Base-by-base conservation (phyloP, 1,140 invertebrate genomes). In the Piezodorus guildinii region DNA sequence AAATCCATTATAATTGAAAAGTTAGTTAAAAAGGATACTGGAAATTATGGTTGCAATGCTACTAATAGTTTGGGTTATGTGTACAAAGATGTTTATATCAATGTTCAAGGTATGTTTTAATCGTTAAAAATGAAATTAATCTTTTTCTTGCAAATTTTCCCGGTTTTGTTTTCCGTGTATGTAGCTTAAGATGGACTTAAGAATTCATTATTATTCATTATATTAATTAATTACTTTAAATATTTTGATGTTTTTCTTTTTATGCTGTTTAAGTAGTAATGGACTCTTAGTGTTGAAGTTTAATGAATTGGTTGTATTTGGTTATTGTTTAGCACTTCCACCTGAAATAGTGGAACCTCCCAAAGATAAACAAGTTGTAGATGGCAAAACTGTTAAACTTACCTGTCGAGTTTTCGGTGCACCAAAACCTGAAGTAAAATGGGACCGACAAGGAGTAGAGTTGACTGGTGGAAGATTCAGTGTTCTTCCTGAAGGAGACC, bases 31-130 rank as follows among this genome's bases (percentile, higher is more conserved):
- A 81, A 81, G 46, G 97, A 99, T 75, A 96, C 94, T 8, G 94
- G 93, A 64, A 97, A 98, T 75, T 95, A 96, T 72, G 95, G 97
- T 56, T 99, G 96, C 76, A 99, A 99, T 78, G 96, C 95, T 0
- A 96, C 94, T 65, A 99, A 98, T 75, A 88, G 87, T n/a, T 81
- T 94, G 68, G 96, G 96, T 34, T 99, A 98, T 76, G 91, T 97
- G 15, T 99, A 96, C 77, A 93, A 94, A 72, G 95, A 99, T 80
- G 91, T 97, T 49, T 98, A 92, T 72, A 83, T 99, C 8, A 99
- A 99, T 78, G 96, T 99, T 9, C 77, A 95, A 68, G 85, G 85
- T 86, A 74, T 19, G 17, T 27, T 10, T 23, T 25, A 25, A 25
- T 17, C 15, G 1, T 56, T 27, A 56, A 10, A 4, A 39, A 39